Conservation (phyloP, 2,797 vertebrate genomes). For the Otolemur crassicaudatus region DNA sequence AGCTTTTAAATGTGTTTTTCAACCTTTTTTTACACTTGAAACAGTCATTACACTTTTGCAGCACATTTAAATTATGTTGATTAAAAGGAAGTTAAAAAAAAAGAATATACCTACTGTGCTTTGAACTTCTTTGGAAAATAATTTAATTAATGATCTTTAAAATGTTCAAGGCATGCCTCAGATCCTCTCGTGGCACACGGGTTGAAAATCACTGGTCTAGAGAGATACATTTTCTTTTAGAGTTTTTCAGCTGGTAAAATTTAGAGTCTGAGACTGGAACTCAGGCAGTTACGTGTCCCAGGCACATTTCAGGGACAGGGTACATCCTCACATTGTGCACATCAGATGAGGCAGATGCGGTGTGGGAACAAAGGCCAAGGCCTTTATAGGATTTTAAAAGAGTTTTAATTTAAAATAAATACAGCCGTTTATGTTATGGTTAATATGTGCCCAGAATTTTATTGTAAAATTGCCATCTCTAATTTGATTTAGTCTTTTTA, state of each 20-base stretch:
- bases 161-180: too few relatives aligned
- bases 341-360: neutral
- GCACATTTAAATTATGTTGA: too few relatives aligned
- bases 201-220: neutral
- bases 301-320: neutral
- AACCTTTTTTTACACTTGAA: too few relatives aligned
- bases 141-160: too few relatives aligned
- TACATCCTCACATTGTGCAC: too few relatives aligned
- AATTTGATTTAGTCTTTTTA: neutral
- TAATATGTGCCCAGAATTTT: neutral
- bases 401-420: conserved; percentile 23
- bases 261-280: conserved; percentile 1
- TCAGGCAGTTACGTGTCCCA: neutral
- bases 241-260: neutral
- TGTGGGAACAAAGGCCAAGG: neutral
- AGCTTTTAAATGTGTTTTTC: too few relatives aligned
- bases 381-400: neutral
- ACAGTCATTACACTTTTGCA: too few relatives aligned
- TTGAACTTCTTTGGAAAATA: too few relatives aligned
- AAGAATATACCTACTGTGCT: too few relatives aligned
- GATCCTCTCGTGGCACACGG: too few relatives aligned
- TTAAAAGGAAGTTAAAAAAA: too few relatives aligned
- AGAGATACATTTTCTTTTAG: neutral
- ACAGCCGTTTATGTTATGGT: neutral
- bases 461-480: neutral